Conservation (phyloP, 2,113 vertebrate species). For the Seriola aureovittata region DNA sequence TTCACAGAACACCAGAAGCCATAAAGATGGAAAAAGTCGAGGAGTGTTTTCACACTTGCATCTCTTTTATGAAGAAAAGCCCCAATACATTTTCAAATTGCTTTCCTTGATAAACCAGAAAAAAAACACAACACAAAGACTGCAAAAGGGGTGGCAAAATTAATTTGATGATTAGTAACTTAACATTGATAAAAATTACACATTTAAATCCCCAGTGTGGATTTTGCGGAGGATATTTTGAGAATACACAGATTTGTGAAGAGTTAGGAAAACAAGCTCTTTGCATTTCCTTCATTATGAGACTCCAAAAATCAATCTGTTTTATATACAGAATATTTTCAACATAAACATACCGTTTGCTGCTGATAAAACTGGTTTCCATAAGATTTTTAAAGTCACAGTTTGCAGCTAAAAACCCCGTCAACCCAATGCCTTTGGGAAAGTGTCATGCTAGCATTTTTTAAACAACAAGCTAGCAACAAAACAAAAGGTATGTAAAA, state of each 20-base stretch:
- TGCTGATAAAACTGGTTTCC: neutral
- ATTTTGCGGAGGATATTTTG: constrained; percentile 52
- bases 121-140: constrained; percentile 56
- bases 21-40: constrained; percentile 45
- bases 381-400: neutral
- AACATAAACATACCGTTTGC: neutral
- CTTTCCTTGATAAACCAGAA: constrained; percentile 58
- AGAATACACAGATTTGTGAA: constrained; percentile 38
- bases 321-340: constrained; percentile 14
- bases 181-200: constrained; percentile 59
- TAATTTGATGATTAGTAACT: constrained; percentile 56
- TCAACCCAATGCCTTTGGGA: neutral
- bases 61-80: constrained; percentile 67
- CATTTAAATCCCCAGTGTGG: constrained; percentile 57
- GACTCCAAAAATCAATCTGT: constrained; percentile 4
- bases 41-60: constrained; percentile 50
- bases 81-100: constrained; percentile 56
- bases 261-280: constrained; percentile 3
- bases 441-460: neutral
- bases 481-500: neutral
- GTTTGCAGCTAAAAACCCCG: neutral
- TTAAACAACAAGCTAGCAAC: neutral
- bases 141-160: constrained; percentile 34
- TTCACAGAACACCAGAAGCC: constrained; percentile 63
- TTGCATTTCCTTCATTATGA: constrained; percentile 24